Percentiles rank a stretch among this genome's conserved stretches.
These are phyloP conservation scores for Caenorhabditis sp. DNA, from an alignment of 2,888 invertebrate genomes.

Conservation along the genomic window DNA sequence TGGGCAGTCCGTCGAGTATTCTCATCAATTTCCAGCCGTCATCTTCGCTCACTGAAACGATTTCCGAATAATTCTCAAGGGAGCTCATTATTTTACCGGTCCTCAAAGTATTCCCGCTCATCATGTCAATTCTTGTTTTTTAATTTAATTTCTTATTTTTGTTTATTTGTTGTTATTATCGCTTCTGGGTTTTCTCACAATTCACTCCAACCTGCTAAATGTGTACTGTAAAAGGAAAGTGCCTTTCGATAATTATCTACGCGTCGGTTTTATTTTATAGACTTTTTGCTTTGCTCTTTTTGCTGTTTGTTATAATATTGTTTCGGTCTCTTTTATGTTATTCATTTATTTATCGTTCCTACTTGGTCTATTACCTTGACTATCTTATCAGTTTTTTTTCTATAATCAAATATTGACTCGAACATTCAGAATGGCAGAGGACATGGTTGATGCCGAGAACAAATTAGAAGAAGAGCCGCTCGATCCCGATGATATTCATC, in stretches of 20 bases:
- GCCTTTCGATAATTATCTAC: too few relatives aligned
- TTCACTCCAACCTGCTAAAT: neutral
- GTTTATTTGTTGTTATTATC: too few relatives aligned
- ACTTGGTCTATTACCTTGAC: neutral
- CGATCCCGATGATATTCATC: neutral
- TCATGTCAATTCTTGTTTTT: too few relatives aligned
- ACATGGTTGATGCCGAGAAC: slow-evolving; percentile 13
- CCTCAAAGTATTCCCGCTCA: too few relatives aligned
- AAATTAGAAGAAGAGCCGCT: neutral
- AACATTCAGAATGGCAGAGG: slow-evolving; percentile 7
- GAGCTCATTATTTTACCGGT: too few relatives aligned
- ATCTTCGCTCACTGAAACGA: too few relatives aligned
- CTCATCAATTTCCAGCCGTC: slow-evolving; percentile 42
- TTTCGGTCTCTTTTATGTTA: neutral
- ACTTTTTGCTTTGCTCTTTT: neutral
- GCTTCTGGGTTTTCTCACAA: neutral
- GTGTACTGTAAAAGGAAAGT: too few relatives aligned
- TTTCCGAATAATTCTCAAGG: too few relatives aligned
- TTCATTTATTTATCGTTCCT: neutral
- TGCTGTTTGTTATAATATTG: neutral
- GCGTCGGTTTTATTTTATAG: too few relatives aligned
- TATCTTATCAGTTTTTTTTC: neutral
- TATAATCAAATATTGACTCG: neutral
- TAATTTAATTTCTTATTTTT: too few relatives aligned
- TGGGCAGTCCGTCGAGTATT: slow-evolving; percentile 41